A percentile compares a stretch with the other conserved stretches of the same genome.
These are phyloP conservation scores for Perccottus glenii DNA, from an alignment of 2,113 vertebrate genomes.

Conservation along the genomic window DNA sequence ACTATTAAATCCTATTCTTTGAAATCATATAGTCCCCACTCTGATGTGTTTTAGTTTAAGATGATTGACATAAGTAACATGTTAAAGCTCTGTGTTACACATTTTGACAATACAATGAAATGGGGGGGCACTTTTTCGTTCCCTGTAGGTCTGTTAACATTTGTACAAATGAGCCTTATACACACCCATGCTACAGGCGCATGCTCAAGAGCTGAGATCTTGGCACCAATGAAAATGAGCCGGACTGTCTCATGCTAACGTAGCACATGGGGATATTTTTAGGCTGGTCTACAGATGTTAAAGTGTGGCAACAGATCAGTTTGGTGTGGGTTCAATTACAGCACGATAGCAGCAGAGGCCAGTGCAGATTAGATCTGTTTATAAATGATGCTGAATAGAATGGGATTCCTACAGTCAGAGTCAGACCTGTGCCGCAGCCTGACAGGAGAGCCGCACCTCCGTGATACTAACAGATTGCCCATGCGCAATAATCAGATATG, in stretches of 20 bases:
- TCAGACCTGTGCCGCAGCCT: conserved; percentile 45
- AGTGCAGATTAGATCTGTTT: conserved; percentile 60
- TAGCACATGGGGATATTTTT: background rate
- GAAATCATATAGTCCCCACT: too few species aligned
- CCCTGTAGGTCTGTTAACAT: too few species aligned
- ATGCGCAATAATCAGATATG: conserved; percentile 71
- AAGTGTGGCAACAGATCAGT: background rate
- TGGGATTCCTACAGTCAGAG: conserved; percentile 34
- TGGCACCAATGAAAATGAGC: conserved; percentile 35
- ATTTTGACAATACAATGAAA: too few species aligned
- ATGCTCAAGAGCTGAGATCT: conserved; percentile 38
- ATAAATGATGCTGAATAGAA: conserved; percentile 52
- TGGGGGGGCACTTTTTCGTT: too few species aligned
- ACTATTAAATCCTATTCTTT: too few species aligned
- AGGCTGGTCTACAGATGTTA: background rate
- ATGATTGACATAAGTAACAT: too few species aligned
- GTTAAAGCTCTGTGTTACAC: too few species aligned
- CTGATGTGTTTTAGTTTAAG: too few species aligned
- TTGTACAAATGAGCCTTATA: background rate
- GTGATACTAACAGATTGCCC: conserved; percentile 65
- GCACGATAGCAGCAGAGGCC: conserved; percentile 37
- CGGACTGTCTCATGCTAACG: conserved; percentile 17
- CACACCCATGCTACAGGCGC: conserved; percentile 23
- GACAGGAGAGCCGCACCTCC: conserved; percentile 54
- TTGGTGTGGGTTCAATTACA: conserved; percentile 39